These are phyloP conservation scores for Coreius guichenoti DNA, from an alignment of 2,797 vertebrate genomes.

Conservation along the genomic window DNA sequence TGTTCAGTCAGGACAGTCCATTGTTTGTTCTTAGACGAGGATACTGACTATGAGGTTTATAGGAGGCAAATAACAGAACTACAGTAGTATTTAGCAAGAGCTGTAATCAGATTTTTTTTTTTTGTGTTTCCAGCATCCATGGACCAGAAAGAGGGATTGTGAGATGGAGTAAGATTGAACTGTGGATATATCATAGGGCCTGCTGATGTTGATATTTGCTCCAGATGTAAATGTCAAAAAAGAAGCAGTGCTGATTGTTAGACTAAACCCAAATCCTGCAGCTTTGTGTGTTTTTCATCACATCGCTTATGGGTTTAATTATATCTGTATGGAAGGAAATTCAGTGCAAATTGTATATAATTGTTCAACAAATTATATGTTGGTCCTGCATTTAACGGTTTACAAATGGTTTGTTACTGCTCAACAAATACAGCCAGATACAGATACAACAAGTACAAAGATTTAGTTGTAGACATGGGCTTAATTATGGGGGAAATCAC, in stretches of 20 bases:
- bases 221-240: not conserved
- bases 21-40: not conserved
- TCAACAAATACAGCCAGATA: conserved; percentile 14
- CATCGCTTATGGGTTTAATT: conserved; percentile 31
- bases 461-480: conserved; percentile 9
- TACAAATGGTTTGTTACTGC: conserved; percentile 7
- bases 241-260: not conserved
- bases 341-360: conserved; percentile 23
- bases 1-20: not conserved
- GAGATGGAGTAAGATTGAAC: conserved; percentile 1
- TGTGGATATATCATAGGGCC: not conserved
- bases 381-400: conserved; percentile 25
- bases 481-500: not conserved
- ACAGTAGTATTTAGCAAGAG: not conserved
- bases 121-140: not conserved
- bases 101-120: not conserved
- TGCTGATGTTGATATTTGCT: not conserved
- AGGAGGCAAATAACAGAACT: not conserved
- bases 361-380: conserved; percentile 44
- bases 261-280: conserved; percentile 12
- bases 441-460: not conserved
- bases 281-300: conserved; percentile 11
- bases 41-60: not conserved
- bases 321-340: conserved; percentile 21
- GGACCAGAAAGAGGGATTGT: not conserved